phyloP scores from a whole-genome alignment of 1,140 invertebrate species.

The Lysiphlebus fabarum region DNA sequence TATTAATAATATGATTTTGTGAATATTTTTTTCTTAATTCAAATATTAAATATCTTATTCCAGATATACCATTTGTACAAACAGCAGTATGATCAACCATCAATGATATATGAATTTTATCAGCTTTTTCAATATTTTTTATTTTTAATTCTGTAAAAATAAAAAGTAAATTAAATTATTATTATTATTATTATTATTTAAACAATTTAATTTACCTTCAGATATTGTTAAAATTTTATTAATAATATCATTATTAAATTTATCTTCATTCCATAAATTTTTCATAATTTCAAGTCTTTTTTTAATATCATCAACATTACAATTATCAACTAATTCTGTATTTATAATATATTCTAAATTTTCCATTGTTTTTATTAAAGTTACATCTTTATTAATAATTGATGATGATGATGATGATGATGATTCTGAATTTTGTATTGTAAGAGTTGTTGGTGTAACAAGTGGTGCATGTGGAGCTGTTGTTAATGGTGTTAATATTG shows the following conservation, averaged over 20 bases:
- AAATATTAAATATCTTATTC: slow-evolving; percentile 49
- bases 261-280: slow-evolving; percentile 49
- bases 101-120: slow-evolving; percentile 49
- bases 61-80: slow-evolving; percentile 54
- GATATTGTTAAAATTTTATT: slow-evolving; percentile 44
- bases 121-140: slow-evolving; percentile 42
- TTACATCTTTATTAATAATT: slow-evolving; percentile 34
- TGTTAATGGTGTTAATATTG: slow-evolving; percentile 29
- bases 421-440: not conserved
- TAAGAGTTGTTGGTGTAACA: slow-evolving; percentile 18
- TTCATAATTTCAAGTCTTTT: slow-evolving; percentile 48
- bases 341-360: slow-evolving; percentile 40
- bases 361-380: slow-evolving; percentile 33
- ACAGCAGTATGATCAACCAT: slow-evolving; percentile 49
- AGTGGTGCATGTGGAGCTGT: slow-evolving; percentile 37
- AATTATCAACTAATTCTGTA: slow-evolving; percentile 28
- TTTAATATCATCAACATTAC: slow-evolving; percentile 42
- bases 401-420: not conserved
- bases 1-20: not conserved
- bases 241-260: slow-evolving; percentile 42
- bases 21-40: slow-evolving; percentile 36
- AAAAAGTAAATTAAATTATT: slow-evolving; percentile 16
- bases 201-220: slow-evolving; percentile 38
- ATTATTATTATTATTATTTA: slow-evolving; percentile 6
- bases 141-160: slow-evolving; percentile 46